Conservation (phyloP, 1,140 invertebrate genomes). For the Liolophura sinensis region DNA sequence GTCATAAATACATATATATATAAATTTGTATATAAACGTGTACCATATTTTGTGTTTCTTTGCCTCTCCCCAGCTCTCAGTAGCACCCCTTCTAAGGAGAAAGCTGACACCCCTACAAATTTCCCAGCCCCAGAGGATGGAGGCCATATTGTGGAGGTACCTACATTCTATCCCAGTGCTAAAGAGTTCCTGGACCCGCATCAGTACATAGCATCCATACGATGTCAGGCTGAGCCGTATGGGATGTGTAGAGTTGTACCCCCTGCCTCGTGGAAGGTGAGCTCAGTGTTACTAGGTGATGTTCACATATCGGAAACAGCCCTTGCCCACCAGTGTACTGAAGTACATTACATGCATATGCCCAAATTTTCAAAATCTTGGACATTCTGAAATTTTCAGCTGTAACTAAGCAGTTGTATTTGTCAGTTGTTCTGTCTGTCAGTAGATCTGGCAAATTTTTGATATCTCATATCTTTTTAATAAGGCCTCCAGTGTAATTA, state of each 20-base stretch:
- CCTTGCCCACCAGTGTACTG: conserved; percentile 6
- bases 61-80: neutral
- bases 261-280: conserved; percentile 79
- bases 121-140: conserved; percentile 17
- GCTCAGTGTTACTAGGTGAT: neutral
- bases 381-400: no score
- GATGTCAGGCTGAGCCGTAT: conserved; percentile 76
- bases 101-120: no score
- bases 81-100: no score
- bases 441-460: no score
- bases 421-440: no score
- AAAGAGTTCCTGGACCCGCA: conserved; percentile 89
- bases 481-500: no score
- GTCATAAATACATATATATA: no score
- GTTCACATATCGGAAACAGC: neutral
- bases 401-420: no score
- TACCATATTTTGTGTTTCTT: neutral
- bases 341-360: conserved; percentile 14
- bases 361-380: neutral
- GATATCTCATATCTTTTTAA: no score
- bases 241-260: conserved; percentile 89
- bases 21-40: neutral
- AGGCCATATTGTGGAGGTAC: conserved; percentile 70
- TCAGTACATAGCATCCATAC: conserved; percentile 85
- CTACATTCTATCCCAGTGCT: conserved; percentile 79